Conservation (phyloP, 2,113 vertebrate genomes). For the Poeciliopsis occidentalis region DNA sequence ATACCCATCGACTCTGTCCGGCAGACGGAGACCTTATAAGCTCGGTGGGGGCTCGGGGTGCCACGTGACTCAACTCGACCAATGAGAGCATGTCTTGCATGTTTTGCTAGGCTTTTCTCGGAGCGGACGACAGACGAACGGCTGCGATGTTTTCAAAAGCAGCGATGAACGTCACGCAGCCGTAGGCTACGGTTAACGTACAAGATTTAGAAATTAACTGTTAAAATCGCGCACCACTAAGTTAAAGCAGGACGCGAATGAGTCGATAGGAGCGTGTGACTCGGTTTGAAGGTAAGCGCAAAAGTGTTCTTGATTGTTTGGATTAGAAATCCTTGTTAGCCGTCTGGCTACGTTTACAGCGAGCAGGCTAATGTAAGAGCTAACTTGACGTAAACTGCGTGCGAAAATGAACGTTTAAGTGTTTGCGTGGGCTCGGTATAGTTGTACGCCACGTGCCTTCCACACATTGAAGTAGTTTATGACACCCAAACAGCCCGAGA, state of each 20-base stretch:
- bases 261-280: slow-evolving; percentile 43
- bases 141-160: slow-evolving; percentile 84
- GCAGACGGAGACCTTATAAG: slow-evolving; percentile 71
- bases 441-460: slow-evolving; percentile 69
- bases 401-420: slow-evolving; percentile 65
- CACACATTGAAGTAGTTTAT: slow-evolving; percentile 35
- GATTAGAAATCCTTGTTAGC: slow-evolving; percentile 59
- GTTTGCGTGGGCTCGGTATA: slow-evolving; percentile 59
- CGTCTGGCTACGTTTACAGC: slow-evolving; percentile 55
- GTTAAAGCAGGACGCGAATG: slow-evolving; percentile 43
- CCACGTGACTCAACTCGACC: slow-evolving; percentile 70
- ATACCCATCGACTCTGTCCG: slow-evolving; percentile 58
- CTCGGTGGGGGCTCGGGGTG: slow-evolving; percentile 45
- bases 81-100: slow-evolving; percentile 70
- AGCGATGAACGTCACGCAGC: slow-evolving; percentile 77
- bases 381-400: slow-evolving; percentile 76
- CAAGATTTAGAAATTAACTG: slow-evolving; percentile 57
- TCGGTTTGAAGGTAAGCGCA: slow-evolving; percentile 73
- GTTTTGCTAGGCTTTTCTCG: slow-evolving; percentile 80
- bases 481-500: background rate
- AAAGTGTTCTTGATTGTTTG: slow-evolving; percentile 4
- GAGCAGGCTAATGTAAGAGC: slow-evolving; percentile 59
- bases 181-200: slow-evolving; percentile 72
- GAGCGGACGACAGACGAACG: slow-evolving; percentile 74
- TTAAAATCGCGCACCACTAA: slow-evolving; percentile 44